These are phyloP conservation scores for Rostratula benghalensis DNA, from an alignment of 2,113 vertebrate genomes.

Conservation along the genomic window DNA sequence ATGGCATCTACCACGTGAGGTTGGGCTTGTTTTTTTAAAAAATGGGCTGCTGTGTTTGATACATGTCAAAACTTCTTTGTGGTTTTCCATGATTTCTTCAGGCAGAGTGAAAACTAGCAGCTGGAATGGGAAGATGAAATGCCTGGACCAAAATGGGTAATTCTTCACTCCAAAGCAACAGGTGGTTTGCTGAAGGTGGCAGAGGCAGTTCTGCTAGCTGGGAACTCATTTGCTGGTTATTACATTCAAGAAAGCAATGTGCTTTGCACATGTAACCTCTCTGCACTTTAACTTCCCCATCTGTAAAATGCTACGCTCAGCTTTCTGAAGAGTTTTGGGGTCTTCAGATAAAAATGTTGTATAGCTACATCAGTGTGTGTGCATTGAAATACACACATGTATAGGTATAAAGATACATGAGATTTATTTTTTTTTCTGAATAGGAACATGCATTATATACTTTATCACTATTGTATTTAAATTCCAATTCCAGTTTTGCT, in stretches of 20 bases:
- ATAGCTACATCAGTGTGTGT: background rate
- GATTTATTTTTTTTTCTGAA: background rate
- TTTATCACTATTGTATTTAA: background rate
- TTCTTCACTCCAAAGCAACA: constrained; percentile 31
- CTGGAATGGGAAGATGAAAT: constrained; percentile 2
- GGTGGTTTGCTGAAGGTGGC: constrained; percentile 46
- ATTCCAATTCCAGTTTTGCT: background rate
- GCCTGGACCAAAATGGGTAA: background rate
- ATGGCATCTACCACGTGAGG: background rate
- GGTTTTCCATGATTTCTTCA: background rate
- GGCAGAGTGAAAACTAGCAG: constrained; percentile 4
- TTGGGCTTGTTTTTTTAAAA: background rate
- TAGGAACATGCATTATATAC: background rate
- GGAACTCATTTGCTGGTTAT: constrained; percentile 37
- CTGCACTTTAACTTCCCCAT: constrained; percentile 22
- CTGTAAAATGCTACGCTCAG: background rate
- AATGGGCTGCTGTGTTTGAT: background rate
- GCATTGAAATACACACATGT: background rate
- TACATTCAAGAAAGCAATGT: constrained; percentile 27
- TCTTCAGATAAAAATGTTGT: background rate
- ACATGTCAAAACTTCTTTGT: background rate
- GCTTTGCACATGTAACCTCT: constrained; percentile 54
- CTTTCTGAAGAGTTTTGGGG: background rate
- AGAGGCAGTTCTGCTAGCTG: constrained; percentile 23
- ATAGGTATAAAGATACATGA: background rate